Conservation (phyloP, 2,888 invertebrate genomes). For the Pherbina coryleti region DNA sequence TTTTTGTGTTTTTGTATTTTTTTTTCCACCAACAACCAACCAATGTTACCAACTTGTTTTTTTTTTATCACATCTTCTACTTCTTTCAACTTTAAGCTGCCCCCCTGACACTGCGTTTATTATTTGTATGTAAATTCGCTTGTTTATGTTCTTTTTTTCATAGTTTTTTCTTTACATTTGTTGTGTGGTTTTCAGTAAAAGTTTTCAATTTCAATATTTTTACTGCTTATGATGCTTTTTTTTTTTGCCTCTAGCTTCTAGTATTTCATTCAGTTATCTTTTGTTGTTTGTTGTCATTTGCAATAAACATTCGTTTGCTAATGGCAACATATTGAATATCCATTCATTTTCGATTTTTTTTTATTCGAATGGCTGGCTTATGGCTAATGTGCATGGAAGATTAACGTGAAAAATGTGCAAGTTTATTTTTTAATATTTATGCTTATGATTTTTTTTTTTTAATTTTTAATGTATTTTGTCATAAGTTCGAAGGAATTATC, state of each 20-base stretch:
- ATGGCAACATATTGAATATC: slow-evolving; percentile 11
- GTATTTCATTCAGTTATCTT: neutral
- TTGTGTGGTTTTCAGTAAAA: too few species aligned
- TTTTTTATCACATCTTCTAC: neutral
- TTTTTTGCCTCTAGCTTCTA: too few species aligned
- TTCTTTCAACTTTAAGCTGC: neutral
- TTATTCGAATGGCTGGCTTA: slow-evolving; percentile 3
- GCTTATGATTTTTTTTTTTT: too few species aligned
- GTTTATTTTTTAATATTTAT: too few species aligned
- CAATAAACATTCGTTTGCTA: slow-evolving; percentile 30
- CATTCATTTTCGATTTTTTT: neutral
- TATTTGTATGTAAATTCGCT: neutral
- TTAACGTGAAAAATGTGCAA: too few species aligned
- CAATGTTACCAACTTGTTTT: neutral
- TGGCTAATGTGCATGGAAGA: neutral
- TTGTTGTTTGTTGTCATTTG: slow-evolving; percentile 20
- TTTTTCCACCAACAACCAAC: neutral
- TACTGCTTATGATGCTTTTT: too few species aligned
- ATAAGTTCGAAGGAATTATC: too few species aligned
- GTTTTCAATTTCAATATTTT: neutral
- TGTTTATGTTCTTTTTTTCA: neutral
- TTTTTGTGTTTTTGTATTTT: neutral
- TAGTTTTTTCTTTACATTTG: neutral
- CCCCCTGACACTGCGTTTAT: too few species aligned
- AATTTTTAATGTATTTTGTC: too few species aligned